Percentiles rank a stretch among this genome's conserved stretches.
These are phyloP conservation scores for Lycia hirtaria DNA, from an alignment of 2,888 invertebrate genomes.

Conservation along the genomic window DNA sequence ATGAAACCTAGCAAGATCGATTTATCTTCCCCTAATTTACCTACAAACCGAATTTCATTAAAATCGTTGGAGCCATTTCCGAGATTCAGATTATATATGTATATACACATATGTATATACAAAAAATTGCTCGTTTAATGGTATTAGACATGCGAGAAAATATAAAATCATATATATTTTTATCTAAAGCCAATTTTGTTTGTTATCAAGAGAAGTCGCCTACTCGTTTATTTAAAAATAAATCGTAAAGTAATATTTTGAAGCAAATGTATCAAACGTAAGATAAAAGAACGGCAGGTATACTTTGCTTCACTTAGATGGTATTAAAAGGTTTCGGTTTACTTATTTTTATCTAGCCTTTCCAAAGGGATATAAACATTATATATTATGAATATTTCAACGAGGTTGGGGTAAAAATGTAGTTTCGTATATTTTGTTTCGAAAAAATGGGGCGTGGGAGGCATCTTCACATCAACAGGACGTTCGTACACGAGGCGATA, in stretches of 20 bases:
- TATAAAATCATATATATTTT: too few species aligned
- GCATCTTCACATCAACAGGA: neutral
- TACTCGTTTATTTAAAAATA: too few species aligned
- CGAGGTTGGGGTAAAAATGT: constrained; percentile 14
- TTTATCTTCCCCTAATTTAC: too few species aligned
- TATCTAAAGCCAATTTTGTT: too few species aligned
- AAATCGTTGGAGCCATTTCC: too few species aligned
- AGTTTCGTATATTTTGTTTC: constrained; percentile 5
- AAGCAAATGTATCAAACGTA: neutral
- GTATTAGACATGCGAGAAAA: too few species aligned
- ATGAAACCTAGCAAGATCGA: too few species aligned
- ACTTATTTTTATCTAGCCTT: neutral
- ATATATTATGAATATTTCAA: constrained; percentile 22
- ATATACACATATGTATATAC: too few species aligned
- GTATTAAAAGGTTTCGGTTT: constrained; percentile 1
- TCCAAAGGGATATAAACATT: constrained; percentile 11
- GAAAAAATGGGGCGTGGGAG: neutral
- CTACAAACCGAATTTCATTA: too few species aligned
- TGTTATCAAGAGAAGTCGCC: too few species aligned
- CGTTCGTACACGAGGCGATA: neutral
- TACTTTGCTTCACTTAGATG: neutral
- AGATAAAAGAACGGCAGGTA: neutral
- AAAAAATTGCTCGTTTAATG: too few species aligned
- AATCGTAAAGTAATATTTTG: neutral
- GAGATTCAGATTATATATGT: too few species aligned